A percentile compares a stretch with the other conserved stretches of the same genome.
Evolutionary conservation across 2,888 invertebrate species (phyloP).

Genomic region (Archaeoteleia sp.): DNA sequence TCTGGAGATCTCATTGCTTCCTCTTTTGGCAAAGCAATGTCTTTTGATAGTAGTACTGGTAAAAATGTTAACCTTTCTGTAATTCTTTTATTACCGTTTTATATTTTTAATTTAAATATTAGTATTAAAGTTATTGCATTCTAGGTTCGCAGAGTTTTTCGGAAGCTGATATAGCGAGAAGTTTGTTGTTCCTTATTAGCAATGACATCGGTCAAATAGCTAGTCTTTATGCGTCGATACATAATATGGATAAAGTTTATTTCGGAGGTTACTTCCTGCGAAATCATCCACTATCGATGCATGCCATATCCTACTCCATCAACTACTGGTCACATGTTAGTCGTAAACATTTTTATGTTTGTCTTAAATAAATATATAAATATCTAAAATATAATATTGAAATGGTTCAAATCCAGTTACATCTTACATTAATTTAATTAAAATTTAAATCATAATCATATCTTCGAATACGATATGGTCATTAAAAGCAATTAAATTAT

Average conservation of each 20-base stretch:
- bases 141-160: conserved; percentile 71
- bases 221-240: conserved; percentile 80
- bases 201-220: conserved; percentile 85
- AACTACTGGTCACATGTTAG: conserved; percentile 81
- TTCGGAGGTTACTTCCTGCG: conserved; percentile 84
- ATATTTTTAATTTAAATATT: conserved; percentile 1
- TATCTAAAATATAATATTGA: too few relatives aligned
- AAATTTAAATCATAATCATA: too few relatives aligned
- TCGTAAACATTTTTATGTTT: conserved; percentile 19
- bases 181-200: conserved; percentile 80
- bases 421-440: too few relatives aligned
- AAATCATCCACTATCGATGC: conserved; percentile 83
- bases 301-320: conserved; percentile 81
- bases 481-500: too few relatives aligned
- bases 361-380: too few relatives aligned
- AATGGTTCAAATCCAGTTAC: too few relatives aligned
- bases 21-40: conserved; percentile 80
- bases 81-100: not conserved
- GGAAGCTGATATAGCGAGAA: conserved; percentile 80
- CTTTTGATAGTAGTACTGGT: conserved; percentile 54
- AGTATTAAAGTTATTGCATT: conserved; percentile 26
- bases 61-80: not conserved
- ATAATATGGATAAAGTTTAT: conserved; percentile 79
- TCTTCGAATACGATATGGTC: too few relatives aligned
- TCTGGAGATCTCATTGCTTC: conserved; percentile 82